Conservation (phyloP, 2,113 vertebrate species). For the Mormyrus lacerda region DNA sequence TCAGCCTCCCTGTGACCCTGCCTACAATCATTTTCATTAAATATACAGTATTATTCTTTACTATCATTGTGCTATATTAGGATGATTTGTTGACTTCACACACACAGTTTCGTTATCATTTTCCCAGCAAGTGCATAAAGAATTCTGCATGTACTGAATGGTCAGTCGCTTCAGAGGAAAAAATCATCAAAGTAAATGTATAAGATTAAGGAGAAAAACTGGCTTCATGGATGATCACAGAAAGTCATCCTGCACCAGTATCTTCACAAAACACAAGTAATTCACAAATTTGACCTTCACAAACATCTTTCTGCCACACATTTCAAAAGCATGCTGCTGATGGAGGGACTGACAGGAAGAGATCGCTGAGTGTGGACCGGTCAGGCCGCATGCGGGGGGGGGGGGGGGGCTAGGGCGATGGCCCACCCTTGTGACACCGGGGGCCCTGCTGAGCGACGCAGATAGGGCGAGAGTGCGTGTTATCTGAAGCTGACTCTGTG, state of each 20-base stretch:
- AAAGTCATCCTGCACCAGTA: not conserved
- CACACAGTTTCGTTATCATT: not conserved
- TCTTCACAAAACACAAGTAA: not conserved
- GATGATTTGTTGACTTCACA: not conserved
- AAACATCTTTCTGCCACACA: not conserved
- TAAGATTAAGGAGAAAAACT: not conserved
- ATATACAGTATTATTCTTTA: not conserved
- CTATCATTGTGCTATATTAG: not conserved
- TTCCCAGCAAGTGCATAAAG: not conserved
- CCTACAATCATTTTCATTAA: not conserved
- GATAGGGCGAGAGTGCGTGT: constrained; percentile 17
- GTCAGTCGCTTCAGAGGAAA: not conserved
- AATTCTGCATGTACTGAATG: not conserved
- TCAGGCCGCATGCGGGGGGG: not conserved
- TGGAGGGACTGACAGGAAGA: not conserved
- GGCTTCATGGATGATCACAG: not conserved
- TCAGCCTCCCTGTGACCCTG: not conserved
- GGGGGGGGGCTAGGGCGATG: not conserved
- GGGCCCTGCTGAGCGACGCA: not conserved
- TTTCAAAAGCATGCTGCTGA: not conserved
- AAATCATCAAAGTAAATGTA: not conserved
- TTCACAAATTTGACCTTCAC: not conserved
- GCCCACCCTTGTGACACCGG: not conserved
- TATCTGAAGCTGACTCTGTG: constrained; percentile 33
- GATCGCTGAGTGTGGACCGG: not conserved